These are phyloP conservation scores for Pterostichus niger DNA, from an alignment of 2,888 invertebrate genomes.

Conservation along the genomic window DNA sequence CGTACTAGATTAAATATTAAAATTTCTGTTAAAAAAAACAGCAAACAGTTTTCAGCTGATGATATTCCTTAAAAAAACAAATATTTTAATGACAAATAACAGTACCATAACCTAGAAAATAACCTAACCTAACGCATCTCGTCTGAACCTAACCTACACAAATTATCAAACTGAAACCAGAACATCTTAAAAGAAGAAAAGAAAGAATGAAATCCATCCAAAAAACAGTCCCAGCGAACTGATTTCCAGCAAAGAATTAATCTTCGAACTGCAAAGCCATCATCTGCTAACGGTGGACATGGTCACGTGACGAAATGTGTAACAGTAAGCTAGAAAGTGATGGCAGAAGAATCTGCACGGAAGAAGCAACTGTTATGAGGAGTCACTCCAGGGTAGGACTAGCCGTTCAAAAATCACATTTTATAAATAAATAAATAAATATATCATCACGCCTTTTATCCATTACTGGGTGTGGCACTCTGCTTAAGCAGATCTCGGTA, in stretches of 20 bases:
- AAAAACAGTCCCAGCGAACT: neutral
- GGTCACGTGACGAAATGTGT: slow-evolving; percentile 15
- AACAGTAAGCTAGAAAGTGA: slow-evolving; percentile 29
- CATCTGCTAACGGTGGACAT: slow-evolving; percentile 37
- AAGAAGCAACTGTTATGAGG: neutral
- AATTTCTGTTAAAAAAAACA: no score
- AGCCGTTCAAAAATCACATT: no score
- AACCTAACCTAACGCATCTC: slow-evolving; percentile 9
- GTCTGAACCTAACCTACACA: neutral
- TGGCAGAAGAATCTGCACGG: slow-evolving; percentile 8
- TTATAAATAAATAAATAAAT: no score
- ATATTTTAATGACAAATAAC: slow-evolving; percentile 11
- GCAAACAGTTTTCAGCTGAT: no score
- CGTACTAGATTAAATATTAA: no score
- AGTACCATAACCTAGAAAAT: slow-evolving; percentile 18
- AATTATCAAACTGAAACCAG: neutral
- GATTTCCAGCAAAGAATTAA: slow-evolving; percentile 17
- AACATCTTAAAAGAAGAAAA: neutral
- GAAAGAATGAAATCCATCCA: neutral
- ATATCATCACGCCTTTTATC: no score
- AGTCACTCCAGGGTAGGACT: no score
- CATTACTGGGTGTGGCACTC: no score
- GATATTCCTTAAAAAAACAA: slow-evolving; percentile 4
- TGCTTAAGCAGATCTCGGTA: no score
- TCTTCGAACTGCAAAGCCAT: neutral